phyloP scores from a whole-genome alignment of 2,888 invertebrate species.

The Apamea crenata region DNA sequence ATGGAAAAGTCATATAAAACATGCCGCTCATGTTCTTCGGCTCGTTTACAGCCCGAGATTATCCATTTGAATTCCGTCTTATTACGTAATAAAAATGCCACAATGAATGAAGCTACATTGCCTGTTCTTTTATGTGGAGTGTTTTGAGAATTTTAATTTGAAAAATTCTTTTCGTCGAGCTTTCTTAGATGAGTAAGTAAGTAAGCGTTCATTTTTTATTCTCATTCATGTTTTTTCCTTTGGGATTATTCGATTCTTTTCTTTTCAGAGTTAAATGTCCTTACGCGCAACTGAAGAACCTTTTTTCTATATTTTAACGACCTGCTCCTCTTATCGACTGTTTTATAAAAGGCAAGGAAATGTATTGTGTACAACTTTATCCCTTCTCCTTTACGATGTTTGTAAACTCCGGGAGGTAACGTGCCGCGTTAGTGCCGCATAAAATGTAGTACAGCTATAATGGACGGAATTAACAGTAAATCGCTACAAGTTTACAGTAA shows the following conservation, averaged over 20 bases:
- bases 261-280: conserved; percentile 40
- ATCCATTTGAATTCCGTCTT: conserved; percentile 82
- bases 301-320: conserved; percentile 36
- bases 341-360: conserved; percentile 16
- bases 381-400: conserved; percentile 34
- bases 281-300: conserved; percentile 23
- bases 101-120: conserved; percentile 78
- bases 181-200: conserved; percentile 54
- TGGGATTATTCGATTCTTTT: conserved; percentile 50
- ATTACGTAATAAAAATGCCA: conserved; percentile 84
- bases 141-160: conserved; percentile 81
- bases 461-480: conserved; percentile 48
- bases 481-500: conserved; percentile 34
- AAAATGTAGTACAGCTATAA: conserved; percentile 39
- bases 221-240: conserved; percentile 53
- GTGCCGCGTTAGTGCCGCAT: conserved; percentile 34
- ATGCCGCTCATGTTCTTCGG: conserved; percentile 77
- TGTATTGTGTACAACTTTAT: conserved; percentile 29
- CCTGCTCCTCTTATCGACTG: conserved; percentile 6
- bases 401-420: conserved; percentile 37
- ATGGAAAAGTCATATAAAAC: conserved; percentile 79
- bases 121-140: conserved; percentile 73
- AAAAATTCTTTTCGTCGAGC: conserved; percentile 71
- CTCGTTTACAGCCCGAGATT: conserved; percentile 82
- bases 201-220: conserved; percentile 60